A percentile compares a stretch with the other conserved stretches of the same genome.
These are phyloP conservation scores for Acronicta psi DNA, from an alignment of 2,888 invertebrate genomes.

Conservation along the genomic window DNA sequence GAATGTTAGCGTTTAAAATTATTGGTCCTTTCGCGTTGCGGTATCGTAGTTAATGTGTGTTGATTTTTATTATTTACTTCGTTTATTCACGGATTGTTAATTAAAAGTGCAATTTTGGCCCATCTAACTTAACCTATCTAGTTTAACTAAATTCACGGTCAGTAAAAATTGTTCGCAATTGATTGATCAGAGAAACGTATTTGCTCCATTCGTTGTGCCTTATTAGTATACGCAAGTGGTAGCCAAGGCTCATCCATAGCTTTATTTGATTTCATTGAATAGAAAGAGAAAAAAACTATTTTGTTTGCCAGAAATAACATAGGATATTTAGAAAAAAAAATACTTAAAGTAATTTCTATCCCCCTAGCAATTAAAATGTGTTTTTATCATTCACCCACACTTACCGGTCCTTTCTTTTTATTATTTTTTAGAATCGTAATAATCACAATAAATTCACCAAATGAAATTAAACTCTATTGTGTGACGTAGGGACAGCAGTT, in stretches of 20 bases:
- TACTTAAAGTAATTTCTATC: too few species aligned
- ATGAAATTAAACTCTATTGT: slow-evolving; percentile 17
- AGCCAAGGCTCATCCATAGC: neutral
- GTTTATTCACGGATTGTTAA: slow-evolving; percentile 56
- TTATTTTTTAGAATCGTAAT: slow-evolving; percentile 1
- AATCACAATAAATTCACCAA: slow-evolving; percentile 21
- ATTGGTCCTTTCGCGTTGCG: slow-evolving; percentile 45
- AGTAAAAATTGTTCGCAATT: slow-evolving; percentile 17
- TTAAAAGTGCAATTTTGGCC: slow-evolving; percentile 46
- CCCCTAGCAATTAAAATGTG: neutral
- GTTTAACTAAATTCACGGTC: slow-evolving; percentile 33
- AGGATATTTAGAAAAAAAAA: neutral
- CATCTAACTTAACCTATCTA: slow-evolving; percentile 23
- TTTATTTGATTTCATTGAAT: neutral
- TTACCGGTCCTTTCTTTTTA: neutral
- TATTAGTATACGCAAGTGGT: slow-evolving; percentile 3
- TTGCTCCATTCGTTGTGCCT: slow-evolving; percentile 29
- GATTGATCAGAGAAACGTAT: slow-evolving; percentile 22
- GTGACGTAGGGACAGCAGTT: slow-evolving; percentile 54
- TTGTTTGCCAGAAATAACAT: neutral
- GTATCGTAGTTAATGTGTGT: slow-evolving; percentile 44
- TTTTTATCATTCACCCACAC: neutral
- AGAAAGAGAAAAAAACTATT: neutral
- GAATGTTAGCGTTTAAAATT: slow-evolving; percentile 39
- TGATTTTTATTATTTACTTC: slow-evolving; percentile 40